Evolutionary conservation across 1,140 invertebrate genomes (phyloP), one percentile per base, ranked within the genome.

Genomic region (Phortica variegata): DNA sequence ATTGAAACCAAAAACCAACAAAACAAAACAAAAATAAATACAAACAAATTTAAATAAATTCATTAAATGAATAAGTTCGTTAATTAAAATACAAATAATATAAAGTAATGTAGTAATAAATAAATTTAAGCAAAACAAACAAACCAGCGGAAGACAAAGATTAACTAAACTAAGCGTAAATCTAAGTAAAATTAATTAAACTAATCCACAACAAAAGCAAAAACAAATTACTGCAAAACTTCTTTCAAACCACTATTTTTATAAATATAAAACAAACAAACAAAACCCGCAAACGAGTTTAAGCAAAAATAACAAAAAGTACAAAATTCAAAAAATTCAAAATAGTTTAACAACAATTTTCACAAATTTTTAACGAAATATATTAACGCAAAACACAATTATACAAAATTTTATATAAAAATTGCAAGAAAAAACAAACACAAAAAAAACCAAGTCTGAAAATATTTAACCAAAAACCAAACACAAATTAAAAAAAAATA

Each of bases 121-220:
- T 63, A 70, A 69, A 69, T 68, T 56, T 71, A 71, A 71, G 68
- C 43, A 56, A 48, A 70, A 63, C 62, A 66, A 71, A 71, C 66
- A 71, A 71, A 71, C 68, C 71, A 71, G 71, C 63, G 62, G 68
- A 66, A 71, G 68, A 71, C 68, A 71, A 71, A 71, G 65, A 70
- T 70, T 71, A 59, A 56, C 71, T 46, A 47, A 32, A 18, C 36
- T 49, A 49, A 68, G 42, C 49, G 38, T 58, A 55, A 41, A 46
- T 46, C 44, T 66, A 62, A 68, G 60, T 60, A 62, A 41, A 55
- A 68, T 56, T 42, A 34, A 34, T 10, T 29, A 34, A 34, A 34
- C 33, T n/a, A 34, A 34, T n/a, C 43, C 54, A 52, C 18, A 37
- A 23, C 34, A 42, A 52, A 32, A 54, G 37, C 51, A 54, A 31